Evolutionary conservation across 2,113 vertebrate genomes (phyloP).

Genomic region (Orientallactaga bullata): DNA sequence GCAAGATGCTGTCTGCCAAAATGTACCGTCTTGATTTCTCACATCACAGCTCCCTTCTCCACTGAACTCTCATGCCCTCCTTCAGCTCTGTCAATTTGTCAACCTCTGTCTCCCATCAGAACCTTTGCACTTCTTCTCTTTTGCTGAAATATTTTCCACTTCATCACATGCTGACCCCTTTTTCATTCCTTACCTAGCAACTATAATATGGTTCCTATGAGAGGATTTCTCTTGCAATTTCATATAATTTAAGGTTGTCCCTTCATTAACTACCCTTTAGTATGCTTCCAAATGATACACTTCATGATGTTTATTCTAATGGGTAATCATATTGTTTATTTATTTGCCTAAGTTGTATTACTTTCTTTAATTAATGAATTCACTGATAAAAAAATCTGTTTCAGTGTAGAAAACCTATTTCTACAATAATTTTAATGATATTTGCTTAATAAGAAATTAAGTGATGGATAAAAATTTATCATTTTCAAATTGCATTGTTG

Average conservation of each 20-base stretch:
- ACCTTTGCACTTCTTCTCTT: neutral
- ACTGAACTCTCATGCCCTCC: neutral
- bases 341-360: neutral
- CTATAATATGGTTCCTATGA: neutral
- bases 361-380: neutral
- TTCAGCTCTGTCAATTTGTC: neutral
- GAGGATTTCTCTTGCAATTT: neutral
- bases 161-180: neutral
- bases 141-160: neutral
- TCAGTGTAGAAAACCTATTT: neutral
- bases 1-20: neutral
- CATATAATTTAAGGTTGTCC: neutral
- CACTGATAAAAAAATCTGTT: neutral
- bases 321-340: neutral
- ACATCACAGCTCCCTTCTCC: neutral
- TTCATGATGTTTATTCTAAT: neutral
- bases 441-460: neutral
- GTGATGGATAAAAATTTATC: neutral
- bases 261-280: neutral
- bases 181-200: conserved; percentile 11
- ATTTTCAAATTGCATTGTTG: neutral
- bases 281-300: neutral
- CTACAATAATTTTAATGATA: neutral
- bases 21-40: neutral
- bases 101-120: neutral